These are phyloP conservation scores for Atherix ibis DNA, from an alignment of 2,888 invertebrate species.

Conservation along the genomic window DNA sequence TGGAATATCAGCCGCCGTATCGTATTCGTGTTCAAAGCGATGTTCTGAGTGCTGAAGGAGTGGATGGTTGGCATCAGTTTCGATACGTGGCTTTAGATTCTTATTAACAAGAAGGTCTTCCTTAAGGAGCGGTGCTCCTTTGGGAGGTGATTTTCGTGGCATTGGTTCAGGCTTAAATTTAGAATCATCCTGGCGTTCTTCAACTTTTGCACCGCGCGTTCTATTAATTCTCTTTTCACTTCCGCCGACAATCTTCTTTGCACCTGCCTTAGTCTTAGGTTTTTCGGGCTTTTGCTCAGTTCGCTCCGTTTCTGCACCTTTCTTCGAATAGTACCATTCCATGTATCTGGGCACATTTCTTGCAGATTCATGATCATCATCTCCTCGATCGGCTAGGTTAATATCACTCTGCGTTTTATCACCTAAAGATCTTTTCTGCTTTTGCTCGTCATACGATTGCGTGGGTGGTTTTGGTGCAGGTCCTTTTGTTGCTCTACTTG, in stretches of 20 bases:
- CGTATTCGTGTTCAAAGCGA: conserved; percentile 50
- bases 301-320: conserved; percentile 22
- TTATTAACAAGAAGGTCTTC: conserved; percentile 40
- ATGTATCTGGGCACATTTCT: conserved; percentile 52
- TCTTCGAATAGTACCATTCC: conserved; percentile 57
- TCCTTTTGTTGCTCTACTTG: conserved; percentile 16
- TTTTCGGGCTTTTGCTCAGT: conserved; percentile 17
- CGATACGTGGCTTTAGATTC: conserved; percentile 29
- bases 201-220: conserved; percentile 23
- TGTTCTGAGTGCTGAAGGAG: conserved; percentile 63
- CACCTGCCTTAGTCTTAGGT: conserved; percentile 13
- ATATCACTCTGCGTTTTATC: conserved; percentile 28
- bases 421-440: conserved; percentile 21
- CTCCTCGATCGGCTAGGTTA: conserved; percentile 25
- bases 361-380: conserved; percentile 17
- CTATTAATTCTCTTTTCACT: conserved; percentile 22
- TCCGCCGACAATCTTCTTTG: conserved; percentile 11
- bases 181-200: conserved; percentile 33
- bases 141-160: conserved; percentile 28
- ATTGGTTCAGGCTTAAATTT: conserved; percentile 34
- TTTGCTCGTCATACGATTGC: conserved; percentile 17
- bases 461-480: conserved; percentile 21
- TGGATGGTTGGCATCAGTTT: conserved; percentile 47
- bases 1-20: conserved; percentile 28
- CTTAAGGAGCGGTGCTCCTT: conserved; percentile 25